Percentiles rank a stretch among this genome's conserved stretches.
Conservation (phyloP, 2,113 vertebrate genomes). For the Sturnira hondurensis region DNA sequence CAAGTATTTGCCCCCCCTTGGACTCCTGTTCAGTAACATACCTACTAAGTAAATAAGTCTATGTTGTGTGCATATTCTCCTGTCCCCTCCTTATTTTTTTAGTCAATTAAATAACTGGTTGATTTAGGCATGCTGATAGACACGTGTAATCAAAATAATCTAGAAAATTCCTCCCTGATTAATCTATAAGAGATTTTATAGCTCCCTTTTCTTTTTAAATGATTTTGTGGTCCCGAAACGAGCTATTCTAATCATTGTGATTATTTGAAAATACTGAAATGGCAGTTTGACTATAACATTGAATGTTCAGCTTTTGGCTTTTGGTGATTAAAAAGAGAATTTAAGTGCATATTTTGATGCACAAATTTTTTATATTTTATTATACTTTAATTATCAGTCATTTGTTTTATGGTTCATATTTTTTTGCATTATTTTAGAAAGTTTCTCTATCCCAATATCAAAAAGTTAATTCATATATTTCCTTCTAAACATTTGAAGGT, state of each 20-base stretch:
- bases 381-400: neutral
- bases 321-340: neutral
- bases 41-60: neutral
- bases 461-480: neutral
- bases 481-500: neutral
- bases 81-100: neutral
- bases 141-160: neutral
- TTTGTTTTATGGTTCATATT: conserved; percentile 1
- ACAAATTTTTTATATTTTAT: neutral
- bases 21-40: neutral
- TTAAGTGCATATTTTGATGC: neutral
- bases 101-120: neutral
- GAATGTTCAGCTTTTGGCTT: neutral
- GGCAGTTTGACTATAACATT: neutral
- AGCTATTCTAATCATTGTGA: neutral
- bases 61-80: neutral
- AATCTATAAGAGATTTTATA: neutral
- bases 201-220: neutral
- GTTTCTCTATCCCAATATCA: neutral
- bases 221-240: conserved; percentile 10
- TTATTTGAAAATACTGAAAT: conserved; percentile 4
- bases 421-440: neutral
- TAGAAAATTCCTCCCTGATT: neutral
- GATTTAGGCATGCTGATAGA: neutral
- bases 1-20: too few species aligned